phyloP scores from a whole-genome alignment of 2,888 invertebrate species.

The Embidobia sp. region DNA sequence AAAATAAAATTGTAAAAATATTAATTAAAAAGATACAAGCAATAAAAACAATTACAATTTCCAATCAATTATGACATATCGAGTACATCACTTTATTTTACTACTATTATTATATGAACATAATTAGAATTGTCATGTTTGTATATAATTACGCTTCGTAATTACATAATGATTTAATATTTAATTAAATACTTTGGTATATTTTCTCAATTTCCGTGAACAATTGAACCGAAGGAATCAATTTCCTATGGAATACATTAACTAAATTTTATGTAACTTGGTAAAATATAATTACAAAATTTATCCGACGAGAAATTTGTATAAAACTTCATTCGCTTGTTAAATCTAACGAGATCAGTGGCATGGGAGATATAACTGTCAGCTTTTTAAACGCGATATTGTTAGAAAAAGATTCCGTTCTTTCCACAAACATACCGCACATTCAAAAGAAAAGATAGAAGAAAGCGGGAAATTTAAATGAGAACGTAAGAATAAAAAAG shows the following conservation, averaged over 20 bases:
- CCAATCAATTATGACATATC: no score
- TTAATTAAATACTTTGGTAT: no score
- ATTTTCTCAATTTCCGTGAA: conserved; percentile 3
- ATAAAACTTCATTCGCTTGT: conserved; percentile 11
- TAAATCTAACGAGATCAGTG: conserved; percentile 49
- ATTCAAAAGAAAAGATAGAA: conserved; percentile 39
- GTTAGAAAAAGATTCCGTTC: conserved; percentile 38
- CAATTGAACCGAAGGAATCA: no score
- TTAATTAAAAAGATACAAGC: no score
- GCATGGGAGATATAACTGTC: conserved; percentile 26
- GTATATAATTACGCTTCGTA: no score
- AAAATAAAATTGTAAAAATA: no score
- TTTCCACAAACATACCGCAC: conserved; percentile 45
- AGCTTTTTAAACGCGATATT: conserved; percentile 45
- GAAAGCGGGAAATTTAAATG: conserved; percentile 53
- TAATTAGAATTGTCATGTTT: no score
- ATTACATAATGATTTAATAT: no score
- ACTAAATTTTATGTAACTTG: neutral
- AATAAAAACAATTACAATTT: no score
- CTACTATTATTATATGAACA: no score
- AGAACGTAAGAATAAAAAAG: conserved; percentile 44
- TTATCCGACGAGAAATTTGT: conserved; percentile 1
- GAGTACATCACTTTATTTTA: no score
- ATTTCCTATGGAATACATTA: no score
- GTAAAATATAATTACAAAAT: conserved; percentile 8